Evolutionary conservation across 2,888 invertebrate species (phyloP).

Genomic region (Pherbina coryleti): DNA sequence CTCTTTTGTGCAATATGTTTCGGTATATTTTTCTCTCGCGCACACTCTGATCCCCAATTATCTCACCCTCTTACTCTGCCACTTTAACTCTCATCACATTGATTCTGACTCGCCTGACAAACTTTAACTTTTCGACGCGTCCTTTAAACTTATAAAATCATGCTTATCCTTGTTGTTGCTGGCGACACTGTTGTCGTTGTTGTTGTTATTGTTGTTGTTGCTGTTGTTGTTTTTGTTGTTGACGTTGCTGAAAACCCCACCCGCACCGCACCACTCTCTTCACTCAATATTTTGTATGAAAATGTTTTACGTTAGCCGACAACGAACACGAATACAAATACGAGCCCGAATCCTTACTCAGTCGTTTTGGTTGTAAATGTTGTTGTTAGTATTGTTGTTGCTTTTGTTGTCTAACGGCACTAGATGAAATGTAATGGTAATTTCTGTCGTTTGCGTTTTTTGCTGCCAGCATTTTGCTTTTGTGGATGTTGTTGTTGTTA

Average conservation of each 20-base stretch:
- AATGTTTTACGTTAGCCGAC: too few species aligned
- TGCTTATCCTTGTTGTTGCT: constrained; percentile 13
- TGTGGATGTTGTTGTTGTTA: constrained; percentile 16
- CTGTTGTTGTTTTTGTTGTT: background rate
- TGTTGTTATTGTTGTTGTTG: background rate
- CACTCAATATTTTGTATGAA: background rate
- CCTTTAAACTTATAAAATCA: constrained; percentile 17
- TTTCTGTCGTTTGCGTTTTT: constrained; percentile 37
- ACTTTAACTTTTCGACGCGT: constrained; percentile 25
- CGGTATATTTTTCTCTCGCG: background rate
- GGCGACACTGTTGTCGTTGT: constrained; percentile 12
- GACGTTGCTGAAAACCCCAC: background rate
- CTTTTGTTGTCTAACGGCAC: constrained; percentile 30
- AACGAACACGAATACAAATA: background rate
- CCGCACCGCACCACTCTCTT: background rate
- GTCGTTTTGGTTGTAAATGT: constrained; percentile 24
- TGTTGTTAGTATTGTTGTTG: constrained; percentile 15
- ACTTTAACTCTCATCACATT: background rate
- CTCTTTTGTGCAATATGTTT: background rate
- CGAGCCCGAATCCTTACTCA: constrained; percentile 40
- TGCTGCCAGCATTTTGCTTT: constrained; percentile 23
- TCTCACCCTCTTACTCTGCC: background rate
- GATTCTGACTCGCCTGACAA: constrained; percentile 6
- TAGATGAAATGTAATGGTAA: constrained; percentile 43
- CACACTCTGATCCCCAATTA: background rate